Evolutionary conservation across 2,797 vertebrate species (phyloP).

Genomic region (Enteromius mattozi): DNA sequence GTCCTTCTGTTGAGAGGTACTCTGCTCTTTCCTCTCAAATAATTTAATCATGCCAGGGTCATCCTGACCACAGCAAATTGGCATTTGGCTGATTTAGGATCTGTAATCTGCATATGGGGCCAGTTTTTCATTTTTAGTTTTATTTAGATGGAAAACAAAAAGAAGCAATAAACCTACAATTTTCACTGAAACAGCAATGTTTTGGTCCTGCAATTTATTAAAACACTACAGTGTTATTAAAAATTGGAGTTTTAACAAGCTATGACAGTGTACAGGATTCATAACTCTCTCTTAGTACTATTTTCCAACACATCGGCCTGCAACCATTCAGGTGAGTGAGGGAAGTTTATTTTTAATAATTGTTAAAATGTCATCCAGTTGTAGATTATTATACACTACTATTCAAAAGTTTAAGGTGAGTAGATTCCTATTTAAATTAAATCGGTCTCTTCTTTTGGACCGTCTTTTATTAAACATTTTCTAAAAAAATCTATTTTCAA

Average conservation of each 20-base stretch:
- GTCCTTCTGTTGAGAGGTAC: conserved; percentile 19
- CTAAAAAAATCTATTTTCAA: neutral
- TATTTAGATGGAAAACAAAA: neutral
- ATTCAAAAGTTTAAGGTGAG: neutral
- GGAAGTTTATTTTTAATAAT: neutral
- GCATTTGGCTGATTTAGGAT: conserved; percentile 15
- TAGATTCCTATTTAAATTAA: neutral
- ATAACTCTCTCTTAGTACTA: neutral
- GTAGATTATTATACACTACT: neutral
- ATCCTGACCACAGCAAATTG: conserved; percentile 8
- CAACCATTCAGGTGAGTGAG: neutral
- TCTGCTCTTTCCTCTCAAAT: conserved; percentile 22
- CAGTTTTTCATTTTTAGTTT: neutral
- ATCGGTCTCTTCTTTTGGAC: neutral
- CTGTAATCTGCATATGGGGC: neutral
- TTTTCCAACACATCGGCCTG: neutral
- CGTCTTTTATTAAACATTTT: neutral
- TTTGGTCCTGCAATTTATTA: neutral
- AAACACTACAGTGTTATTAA: neutral
- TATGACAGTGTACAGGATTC: neutral
- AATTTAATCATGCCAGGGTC: conserved; percentile 18
- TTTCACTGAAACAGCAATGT: neutral
- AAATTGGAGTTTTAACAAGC: neutral
- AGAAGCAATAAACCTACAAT: neutral
- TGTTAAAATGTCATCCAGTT: neutral